A percentile compares a stretch with the other conserved stretches of the same genome.
Evolutionary conservation across 2,797 vertebrate genomes (phyloP).

Genomic region (Monodelphis domestica): DNA sequence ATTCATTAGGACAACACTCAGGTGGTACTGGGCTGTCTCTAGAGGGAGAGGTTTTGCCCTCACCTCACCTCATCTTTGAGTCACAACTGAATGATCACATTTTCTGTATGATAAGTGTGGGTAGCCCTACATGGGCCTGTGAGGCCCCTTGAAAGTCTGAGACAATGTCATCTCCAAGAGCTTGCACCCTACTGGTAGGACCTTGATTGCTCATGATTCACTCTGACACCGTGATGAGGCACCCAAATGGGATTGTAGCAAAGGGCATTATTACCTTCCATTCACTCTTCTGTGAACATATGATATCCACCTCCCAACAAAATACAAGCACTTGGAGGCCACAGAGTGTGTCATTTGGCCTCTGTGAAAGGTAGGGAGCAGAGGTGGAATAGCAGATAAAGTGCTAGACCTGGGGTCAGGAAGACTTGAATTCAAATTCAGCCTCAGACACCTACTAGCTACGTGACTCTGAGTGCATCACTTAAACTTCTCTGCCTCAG

Average conservation of each 20-base stretch:
- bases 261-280: not conserved
- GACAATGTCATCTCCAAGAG: not conserved
- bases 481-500: too few species aligned
- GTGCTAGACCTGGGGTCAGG: too few species aligned
- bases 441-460: too few species aligned
- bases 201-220: too few species aligned
- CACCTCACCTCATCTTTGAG: not conserved
- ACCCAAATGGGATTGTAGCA: not conserved
- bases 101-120: not conserved
- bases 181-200: too few species aligned
- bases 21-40: not conserved
- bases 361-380: too few species aligned
- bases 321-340: not conserved
- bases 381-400: too few species aligned
- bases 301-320: not conserved
- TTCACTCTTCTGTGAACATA: not conserved
- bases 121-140: not conserved
- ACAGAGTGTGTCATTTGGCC: not conserved
- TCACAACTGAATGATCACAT: not conserved
- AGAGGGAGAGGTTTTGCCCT: not conserved
- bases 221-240: not conserved
- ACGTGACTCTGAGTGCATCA: too few species aligned
- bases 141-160: not conserved
- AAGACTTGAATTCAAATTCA: too few species aligned
- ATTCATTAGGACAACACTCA: not conserved